A percentile compares a stretch with the other conserved stretches of the same genome.
Evolutionary conservation across 2,888 invertebrate genomes (phyloP).

Genomic region (Congeria kusceri): DNA sequence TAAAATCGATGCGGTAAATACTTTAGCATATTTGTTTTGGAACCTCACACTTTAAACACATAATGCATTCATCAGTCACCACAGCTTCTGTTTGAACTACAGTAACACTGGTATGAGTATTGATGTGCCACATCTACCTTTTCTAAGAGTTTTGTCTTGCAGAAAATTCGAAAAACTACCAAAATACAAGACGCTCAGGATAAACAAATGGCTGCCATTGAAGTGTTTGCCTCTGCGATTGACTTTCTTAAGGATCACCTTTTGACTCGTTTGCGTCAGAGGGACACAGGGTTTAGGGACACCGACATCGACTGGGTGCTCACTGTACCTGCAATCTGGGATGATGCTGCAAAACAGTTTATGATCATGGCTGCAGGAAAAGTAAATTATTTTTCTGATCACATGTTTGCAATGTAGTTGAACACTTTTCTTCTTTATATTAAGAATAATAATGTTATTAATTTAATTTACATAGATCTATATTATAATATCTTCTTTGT

Average conservation of each 20-base stretch:
- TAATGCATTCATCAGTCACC: too few species aligned
- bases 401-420: too few species aligned
- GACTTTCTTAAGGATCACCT: constrained; percentile 11
- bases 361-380: constrained; percentile 2
- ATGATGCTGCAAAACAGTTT: constrained; percentile 4
- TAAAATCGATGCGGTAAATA: too few species aligned
- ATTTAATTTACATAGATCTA: too few species aligned
- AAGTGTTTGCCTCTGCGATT: constrained; percentile 11
- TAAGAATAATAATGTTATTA: too few species aligned
- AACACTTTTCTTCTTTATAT: too few species aligned
- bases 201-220: neutral
- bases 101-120: too few species aligned
- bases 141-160: neutral
- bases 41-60: too few species aligned
- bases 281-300: neutral
- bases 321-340: constrained; percentile 4
- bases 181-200: constrained; percentile 1
- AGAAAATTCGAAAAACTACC: neutral
- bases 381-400: neutral
- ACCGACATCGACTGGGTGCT: constrained; percentile 4
- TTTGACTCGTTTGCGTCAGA: neutral
- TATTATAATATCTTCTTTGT: too few species aligned
- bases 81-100: too few species aligned
- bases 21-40: too few species aligned
- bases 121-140: too few species aligned